Base-by-base conservation (phyloP, 30 jellyfish, hydroid and myxozoan genomes). In the Catostylus mosaicus region DNA sequence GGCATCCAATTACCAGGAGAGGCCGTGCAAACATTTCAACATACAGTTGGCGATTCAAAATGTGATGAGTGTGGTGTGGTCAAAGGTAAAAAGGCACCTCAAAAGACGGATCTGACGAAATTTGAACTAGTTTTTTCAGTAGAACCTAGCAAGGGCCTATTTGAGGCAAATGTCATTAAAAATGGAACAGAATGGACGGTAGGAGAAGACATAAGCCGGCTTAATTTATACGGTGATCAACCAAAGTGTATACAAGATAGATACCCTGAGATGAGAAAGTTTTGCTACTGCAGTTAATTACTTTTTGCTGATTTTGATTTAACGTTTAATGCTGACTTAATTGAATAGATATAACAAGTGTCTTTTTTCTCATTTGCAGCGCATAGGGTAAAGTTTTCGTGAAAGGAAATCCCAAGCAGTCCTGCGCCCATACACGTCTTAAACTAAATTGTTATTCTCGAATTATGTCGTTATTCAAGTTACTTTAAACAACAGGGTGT, bases 1-100 rank as follows among this genome's bases (percentile, higher is more conserved):
- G 92, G 84, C 59, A 29, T 32, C 11, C 69, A 75, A 29, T 24
- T n/a, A 23, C 90, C 86, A 16, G 78, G 64, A 43, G 57, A 67
- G 11, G 81, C 84, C 37, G 97, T 90, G 8, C 84, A 57, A 50
- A 54, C 37, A 40, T 89, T 89, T 66, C 27, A 9, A 57, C 35
- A 47, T 12, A 88, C 94, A 0, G 20, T 51, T 6, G 35, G 73
- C 32, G 37, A 88, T 71, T 23, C 64, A 0, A 26, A 40, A 5
- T 88, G 97, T 56, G 97, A 88, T 60, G 87, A 93, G 8, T 88
- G 97, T 66, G 84, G 84, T 3, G 80, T 88, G 29, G 86, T 46
- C 9, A 20, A n/a, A 14, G 64, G 71, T 50, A 33, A 68, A 51
- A 19, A 34, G 29, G 45, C 54, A 19, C 30, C 45, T 9, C 18